A percentile compares a stretch with the other conserved stretches of the same genome.
Conservation (phyloP, 2,113 vertebrate genomes). For the Mesembrinibis cayennensis region DNA sequence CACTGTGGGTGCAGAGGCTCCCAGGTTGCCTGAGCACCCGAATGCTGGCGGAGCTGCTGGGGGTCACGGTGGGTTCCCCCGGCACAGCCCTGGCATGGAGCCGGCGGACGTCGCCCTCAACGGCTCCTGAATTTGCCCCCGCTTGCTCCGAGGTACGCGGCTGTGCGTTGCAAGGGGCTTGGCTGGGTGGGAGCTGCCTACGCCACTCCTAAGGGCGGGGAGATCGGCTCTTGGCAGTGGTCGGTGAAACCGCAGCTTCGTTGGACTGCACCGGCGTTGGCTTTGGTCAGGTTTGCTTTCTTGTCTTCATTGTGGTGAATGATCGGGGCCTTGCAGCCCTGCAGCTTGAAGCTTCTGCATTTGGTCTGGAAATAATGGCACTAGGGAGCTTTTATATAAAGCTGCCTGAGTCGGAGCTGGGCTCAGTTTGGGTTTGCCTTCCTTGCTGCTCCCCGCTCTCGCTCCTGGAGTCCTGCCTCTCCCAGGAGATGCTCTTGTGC, state of each 20-base stretch:
- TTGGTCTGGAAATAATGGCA: neutral
- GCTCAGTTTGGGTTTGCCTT: neutral
- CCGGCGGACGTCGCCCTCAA: fast-evolving
- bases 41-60: neutral
- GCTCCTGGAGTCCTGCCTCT: neutral
- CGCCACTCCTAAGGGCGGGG: fast-evolving
- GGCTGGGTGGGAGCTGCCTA: neutral
- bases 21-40: neutral
- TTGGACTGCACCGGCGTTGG: neutral
- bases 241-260: neutral
- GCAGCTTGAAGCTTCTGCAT: neutral
- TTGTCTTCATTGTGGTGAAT: neutral
- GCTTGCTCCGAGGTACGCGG: neutral
- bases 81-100: neutral
- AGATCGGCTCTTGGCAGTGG: neutral
- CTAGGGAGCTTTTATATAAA: neutral
- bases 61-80: fast-evolving
- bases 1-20: neutral
- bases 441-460: neutral
- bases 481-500: neutral
- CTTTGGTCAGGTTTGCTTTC: neutral
- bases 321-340: neutral
- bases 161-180: neutral
- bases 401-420: neutral
- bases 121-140: neutral